Percentiles rank a stretch among this genome's conserved stretches.
These are phyloP conservation scores for Metopolophium dirhodum DNA, from an alignment of 1,140 invertebrate genomes.

Conservation along the genomic window DNA sequence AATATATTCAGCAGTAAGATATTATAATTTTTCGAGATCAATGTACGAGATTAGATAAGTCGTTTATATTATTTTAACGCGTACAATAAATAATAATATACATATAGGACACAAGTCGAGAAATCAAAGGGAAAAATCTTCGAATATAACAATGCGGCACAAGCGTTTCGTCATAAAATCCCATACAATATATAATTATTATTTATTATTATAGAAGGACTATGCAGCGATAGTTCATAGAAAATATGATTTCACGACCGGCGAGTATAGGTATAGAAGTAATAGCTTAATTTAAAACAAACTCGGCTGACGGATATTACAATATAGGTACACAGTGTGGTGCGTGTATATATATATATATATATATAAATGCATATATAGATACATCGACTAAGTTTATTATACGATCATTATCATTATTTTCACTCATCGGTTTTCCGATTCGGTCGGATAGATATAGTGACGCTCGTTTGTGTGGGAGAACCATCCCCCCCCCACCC, in stretches of 20 bases:
- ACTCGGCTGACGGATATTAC: background rate
- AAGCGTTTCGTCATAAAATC: background rate
- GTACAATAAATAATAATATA: background rate
- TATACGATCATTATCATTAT: conserved; percentile 6
- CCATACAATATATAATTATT: conserved; percentile 1
- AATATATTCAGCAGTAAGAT: background rate
- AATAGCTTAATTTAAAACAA: background rate
- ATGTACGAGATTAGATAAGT: background rate
- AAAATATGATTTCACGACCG: background rate
- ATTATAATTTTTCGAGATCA: background rate
- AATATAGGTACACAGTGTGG: background rate
- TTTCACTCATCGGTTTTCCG: background rate
- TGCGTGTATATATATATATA: background rate
- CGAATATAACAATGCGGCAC: background rate
- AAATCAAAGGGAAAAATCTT: background rate
- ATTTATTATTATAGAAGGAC: background rate
- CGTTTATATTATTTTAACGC: background rate
- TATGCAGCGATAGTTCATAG: background rate
- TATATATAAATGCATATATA: background rate
- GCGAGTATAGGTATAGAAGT: background rate
- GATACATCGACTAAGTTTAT: background rate
- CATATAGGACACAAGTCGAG: background rate
- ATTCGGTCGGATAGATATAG: background rate
- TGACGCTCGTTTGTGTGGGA: background rate
- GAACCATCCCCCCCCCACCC: too few species aligned